Evolutionary conservation across 2,888 invertebrate genomes (phyloP), one percentile per base, ranked within the genome.

Genomic region (Leptinotarsa rubiginosa): DNA sequence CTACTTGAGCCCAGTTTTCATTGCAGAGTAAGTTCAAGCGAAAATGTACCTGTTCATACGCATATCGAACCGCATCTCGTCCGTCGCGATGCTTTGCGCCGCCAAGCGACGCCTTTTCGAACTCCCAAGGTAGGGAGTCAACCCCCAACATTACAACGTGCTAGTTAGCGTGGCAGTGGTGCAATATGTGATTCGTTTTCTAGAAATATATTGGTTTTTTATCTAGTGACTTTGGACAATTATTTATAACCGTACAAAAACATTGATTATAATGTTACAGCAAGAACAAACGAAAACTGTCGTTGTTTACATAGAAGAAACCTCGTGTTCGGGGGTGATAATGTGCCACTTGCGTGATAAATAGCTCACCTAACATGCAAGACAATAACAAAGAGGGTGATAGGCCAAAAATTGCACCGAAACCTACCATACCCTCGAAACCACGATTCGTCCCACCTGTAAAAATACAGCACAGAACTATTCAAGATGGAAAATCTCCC

Each of bases 381-480:
- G 86, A 82, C 79, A 81, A 79, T 75, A 81, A 78, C 74, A 73
- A 81, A 70, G 73, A 64, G 16, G 81, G 81, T 59, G 87, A 87
- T 67, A 85, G 86, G 78, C 86, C 87, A 25, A 87, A 87, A 83
- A 85, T 86, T 65, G 79, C 85, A 69, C 86, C 87, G 16, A 88
- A 88, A 81, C 83, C 83, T 15, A 74, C 74, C n/a, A 82, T 83
- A 49, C 87, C 88, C 13, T 82, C 85, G 4, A 88, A 88, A 78
- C 89, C 89, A 5, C 87, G 87, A 79, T 86, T 84, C 80, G 86
- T 89, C 7, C 88, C 89, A 69, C 89, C 89, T 20, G 86, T 88
- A 59, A 86, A 87, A 80, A 79, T 79, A 71, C 83, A 80, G 59
- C 81, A 83, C 68, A 77, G 78, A 72, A 72, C 76, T 59, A 67